phyloP scores from a whole-genome alignment of 2,113 vertebrate genomes.

The Cyphomyrus discorhynchus region DNA sequence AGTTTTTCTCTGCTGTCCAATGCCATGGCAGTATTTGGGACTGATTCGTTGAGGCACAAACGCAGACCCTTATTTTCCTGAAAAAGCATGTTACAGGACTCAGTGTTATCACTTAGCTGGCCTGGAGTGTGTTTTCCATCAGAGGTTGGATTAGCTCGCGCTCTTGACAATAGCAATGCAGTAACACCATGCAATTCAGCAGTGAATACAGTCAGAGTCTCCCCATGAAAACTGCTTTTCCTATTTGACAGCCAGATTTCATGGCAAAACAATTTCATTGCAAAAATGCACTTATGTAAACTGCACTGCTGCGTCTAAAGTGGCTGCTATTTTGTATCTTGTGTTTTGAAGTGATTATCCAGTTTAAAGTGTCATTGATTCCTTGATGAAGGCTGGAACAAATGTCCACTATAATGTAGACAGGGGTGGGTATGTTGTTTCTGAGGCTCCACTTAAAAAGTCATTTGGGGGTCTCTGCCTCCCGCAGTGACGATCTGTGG shows the following conservation, averaged over 20 bases:
- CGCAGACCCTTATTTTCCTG: background rate
- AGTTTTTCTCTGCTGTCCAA: background rate
- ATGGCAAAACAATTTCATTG: background rate
- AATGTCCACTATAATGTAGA: background rate
- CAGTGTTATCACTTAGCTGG: background rate
- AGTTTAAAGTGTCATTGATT: background rate
- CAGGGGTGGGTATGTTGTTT: background rate
- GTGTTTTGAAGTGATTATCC: background rate
- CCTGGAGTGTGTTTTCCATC: background rate
- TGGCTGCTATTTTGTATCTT: background rate
- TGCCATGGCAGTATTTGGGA: background rate
- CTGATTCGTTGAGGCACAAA: background rate
- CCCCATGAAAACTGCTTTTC: background rate
- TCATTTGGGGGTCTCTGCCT: background rate
- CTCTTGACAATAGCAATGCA: background rate
- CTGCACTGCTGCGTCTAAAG: background rate
- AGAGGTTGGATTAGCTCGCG: background rate
- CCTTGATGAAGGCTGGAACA: background rate
- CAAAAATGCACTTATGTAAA: constrained; percentile 1
- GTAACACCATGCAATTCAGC: background rate
- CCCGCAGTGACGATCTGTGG: background rate
- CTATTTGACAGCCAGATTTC: background rate
- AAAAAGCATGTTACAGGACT: background rate
- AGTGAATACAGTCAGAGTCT: background rate
- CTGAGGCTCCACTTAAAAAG: background rate